A percentile compares a stretch with the other conserved stretches of the same genome.
phyloP scores from a whole-genome alignment of 2,113 vertebrate genomes.

The Okapia johnstoni region DNA sequence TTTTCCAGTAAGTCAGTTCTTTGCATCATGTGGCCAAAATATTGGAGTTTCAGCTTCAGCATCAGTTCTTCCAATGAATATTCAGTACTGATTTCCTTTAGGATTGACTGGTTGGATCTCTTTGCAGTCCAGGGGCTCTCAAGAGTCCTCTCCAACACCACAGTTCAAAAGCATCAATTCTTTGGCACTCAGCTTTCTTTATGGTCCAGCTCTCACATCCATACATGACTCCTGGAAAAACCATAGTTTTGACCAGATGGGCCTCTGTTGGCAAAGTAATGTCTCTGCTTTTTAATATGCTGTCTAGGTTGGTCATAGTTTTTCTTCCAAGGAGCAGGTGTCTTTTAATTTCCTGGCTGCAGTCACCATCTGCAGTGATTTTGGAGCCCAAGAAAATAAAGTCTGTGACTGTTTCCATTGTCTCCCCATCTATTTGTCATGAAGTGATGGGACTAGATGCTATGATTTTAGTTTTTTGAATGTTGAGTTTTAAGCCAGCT shows the following conservation, averaged over 20 bases:
- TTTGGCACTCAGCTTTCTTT: background rate
- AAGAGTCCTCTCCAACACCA: background rate
- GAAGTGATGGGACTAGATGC: background rate
- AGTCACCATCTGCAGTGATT: background rate
- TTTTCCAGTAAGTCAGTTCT: background rate
- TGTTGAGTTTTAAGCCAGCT: background rate
- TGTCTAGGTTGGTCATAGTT: background rate
- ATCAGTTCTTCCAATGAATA: background rate
- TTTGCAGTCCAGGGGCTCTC: background rate
- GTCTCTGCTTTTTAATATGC: background rate
- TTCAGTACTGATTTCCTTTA: background rate
- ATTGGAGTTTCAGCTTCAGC: background rate
- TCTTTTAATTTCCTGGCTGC: background rate
- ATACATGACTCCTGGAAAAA: background rate
- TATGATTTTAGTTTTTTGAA: background rate
- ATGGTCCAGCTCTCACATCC: background rate
- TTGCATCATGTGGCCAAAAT: background rate
- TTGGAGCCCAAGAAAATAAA: background rate
- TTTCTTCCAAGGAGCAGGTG: background rate
- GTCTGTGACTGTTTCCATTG: background rate
- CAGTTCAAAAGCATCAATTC: background rate
- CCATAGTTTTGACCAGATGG: background rate
- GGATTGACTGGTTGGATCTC: background rate
- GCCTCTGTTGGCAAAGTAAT: background rate
- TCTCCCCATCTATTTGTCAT: background rate